Base-by-base conservation (phyloP, 2,888 invertebrate species). In the Polydrusus pterygomalis region DNA sequence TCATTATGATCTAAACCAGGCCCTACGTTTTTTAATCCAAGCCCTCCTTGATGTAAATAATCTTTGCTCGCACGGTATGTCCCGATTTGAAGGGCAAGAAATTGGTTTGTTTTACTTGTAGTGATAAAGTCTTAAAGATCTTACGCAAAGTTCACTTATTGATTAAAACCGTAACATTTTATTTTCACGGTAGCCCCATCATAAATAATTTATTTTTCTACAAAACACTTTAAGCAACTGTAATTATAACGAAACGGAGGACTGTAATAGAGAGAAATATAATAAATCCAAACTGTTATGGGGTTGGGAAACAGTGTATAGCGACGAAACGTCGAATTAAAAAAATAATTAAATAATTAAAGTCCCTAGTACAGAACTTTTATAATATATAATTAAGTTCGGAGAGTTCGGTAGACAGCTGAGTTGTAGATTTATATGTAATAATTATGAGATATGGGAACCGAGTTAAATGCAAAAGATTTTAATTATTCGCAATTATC, bases 371-470 rank as follows among this genome's bases (percentile, higher is more conserved):
- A 79, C 81, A 63, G 79, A 83, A 82, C 82, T 83, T 83, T 84
- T 84, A 82, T 83, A 82, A 83, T 84, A 85, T 85, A 84, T 85
- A 84, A 85, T 85, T 85, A 85, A 83, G 84, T 82, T 82, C 82
- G 81, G 80, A 80, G 79, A 79, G 81, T 82, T 80, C 81, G 78
- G 72, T 72, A 77, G 78, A 70, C 70, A 70, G 70, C 70, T 70
- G 70, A 70, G 79, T 79, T 78, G 79, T 83, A 84, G 84, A 85
- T 85, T 85, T 85, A 85, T 85, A 84, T 84, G 83, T 84, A 83
- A 84, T 85, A 85, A 85, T 85, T 85, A 84, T 80, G 83, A 84
- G 84, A 84, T 85, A 83, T 83, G 83, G 81, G 81, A 30, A 49
- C 45, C 47, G 49, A 58, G 43, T 34, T 25, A 45, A 47, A 62